Evolutionary conservation across 2,113 vertebrate species (phyloP).

Genomic region (Dasypus novemcinctus): DNA sequence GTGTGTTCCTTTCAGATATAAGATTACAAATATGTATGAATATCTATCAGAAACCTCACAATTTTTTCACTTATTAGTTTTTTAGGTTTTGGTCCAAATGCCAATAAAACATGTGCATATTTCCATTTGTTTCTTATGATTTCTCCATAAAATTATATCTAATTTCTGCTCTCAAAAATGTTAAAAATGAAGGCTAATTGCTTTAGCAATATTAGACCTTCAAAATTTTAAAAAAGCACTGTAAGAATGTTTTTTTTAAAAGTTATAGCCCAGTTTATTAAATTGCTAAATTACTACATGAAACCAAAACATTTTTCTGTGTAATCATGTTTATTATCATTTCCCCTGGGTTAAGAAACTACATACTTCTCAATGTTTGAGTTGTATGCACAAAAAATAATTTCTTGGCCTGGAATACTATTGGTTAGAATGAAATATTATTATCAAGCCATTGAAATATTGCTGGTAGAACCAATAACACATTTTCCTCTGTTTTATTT

Average conservation of each 20-base stretch:
- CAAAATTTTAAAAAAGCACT: constrained; percentile 7
- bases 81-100: constrained; percentile 19
- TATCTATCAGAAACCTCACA: background rate
- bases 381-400: background rate
- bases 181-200: constrained; percentile 25
- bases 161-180: background rate
- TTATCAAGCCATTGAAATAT: background rate
- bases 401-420: background rate
- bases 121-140: background rate
- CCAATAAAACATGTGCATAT: background rate
- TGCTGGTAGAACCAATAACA: background rate
- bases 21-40: constrained; percentile 20
- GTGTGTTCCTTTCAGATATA: background rate
- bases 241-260: background rate
- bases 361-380: background rate
- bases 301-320: background rate
- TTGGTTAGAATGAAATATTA: constrained; percentile 38
- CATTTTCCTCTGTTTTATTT: constrained; percentile 55
- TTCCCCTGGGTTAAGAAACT: background rate
- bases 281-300: background rate
- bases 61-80: background rate
- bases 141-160: constrained; percentile 8
- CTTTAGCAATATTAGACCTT: background rate
- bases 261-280: background rate
- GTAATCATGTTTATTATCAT: background rate